Evolutionary conservation across 2,113 vertebrate species (phyloP), one percentile per base, ranked within the genome.

Genomic region (Platycercus adscitus): DNA sequence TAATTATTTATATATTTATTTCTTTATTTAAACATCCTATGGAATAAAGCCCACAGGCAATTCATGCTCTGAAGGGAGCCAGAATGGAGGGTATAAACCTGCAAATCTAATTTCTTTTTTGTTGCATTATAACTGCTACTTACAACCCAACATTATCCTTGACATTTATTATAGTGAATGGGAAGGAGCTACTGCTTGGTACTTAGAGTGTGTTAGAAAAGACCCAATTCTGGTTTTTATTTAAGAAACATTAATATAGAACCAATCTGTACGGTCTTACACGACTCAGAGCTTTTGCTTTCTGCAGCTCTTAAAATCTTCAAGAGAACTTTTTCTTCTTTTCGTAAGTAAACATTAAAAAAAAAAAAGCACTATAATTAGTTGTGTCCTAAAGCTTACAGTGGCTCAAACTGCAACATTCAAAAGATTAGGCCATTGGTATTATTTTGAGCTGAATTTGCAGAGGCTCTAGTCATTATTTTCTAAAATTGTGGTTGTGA

Each of bases 1-100:
- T 61, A 78, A 68, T 96, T 95, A 81, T 94, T 93, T 94, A 79
- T 82, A 49, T 96, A 91, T 88, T 94, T 96, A 75, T 83, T 81
- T 90, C 18, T 60, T 13, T 68, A 31, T 66, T 96, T 83, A 89
- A 85, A 26, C n/a, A 24, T 80, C 12, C 37, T 43, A 10, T 83
- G 80, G 39, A 81, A 90, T 83, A 26, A 60, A 87, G 66, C 37
- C 58, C 53, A 35, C 31, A 80, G 53, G 13, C 52, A 66, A 25
- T 56, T 12, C 9, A 29, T 73, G 20, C 6, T 1, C 60, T 88
- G 60, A 91, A 80, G 6, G 19, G 41, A 91, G 26, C 20, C 29
- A 55, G n/a, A 83, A 63, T 56, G 43, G 37, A 89, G 8, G 17
- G 12, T 70, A 82, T 46, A 61, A 91, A 56, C 43, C 17, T 91